These are phyloP conservation scores for Artemia sinica DNA, from an alignment of 2,888 invertebrate species.

Conservation along the genomic window DNA sequence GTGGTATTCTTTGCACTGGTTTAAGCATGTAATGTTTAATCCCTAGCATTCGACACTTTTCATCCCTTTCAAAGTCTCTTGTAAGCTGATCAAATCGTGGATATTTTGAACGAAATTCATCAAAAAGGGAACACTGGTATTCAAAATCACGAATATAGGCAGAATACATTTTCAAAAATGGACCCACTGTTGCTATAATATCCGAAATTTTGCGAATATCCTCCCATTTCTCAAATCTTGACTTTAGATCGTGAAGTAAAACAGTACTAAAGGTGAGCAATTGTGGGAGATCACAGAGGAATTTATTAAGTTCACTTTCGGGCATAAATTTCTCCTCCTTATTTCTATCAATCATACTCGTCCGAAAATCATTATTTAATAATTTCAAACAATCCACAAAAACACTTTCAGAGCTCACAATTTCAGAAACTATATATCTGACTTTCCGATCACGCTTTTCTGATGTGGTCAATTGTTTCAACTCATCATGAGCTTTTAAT, in stretches of 20 bases:
- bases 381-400: conserved; percentile 40
- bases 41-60: conserved; percentile 37
- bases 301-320: conserved; percentile 31
- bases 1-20: conserved; percentile 48
- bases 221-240: conserved; percentile 36
- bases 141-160: conserved; percentile 40
- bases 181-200: conserved; percentile 41
- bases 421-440: conserved; percentile 38
- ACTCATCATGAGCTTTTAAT: conserved; percentile 18
- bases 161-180: conserved; percentile 41
- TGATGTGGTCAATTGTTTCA: conserved; percentile 23
- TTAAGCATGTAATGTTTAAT: conserved; percentile 47
- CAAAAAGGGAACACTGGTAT: conserved; percentile 34
- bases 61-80: conserved; percentile 36
- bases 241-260: conserved; percentile 36
- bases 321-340: conserved; percentile 33
- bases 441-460: conserved; percentile 31
- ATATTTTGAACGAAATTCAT: conserved; percentile 36
- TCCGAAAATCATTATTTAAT: conserved; percentile 37
- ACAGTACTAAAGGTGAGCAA: conserved; percentile 38
- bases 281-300: conserved; percentile 38
- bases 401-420: conserved; percentile 38
- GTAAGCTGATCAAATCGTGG: conserved; percentile 35
- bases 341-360: conserved; percentile 30
- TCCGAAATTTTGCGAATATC: conserved; percentile 36